phyloP scores from a whole-genome alignment of 2,113 vertebrate species.

The Odontesthes bonariensis region DNA sequence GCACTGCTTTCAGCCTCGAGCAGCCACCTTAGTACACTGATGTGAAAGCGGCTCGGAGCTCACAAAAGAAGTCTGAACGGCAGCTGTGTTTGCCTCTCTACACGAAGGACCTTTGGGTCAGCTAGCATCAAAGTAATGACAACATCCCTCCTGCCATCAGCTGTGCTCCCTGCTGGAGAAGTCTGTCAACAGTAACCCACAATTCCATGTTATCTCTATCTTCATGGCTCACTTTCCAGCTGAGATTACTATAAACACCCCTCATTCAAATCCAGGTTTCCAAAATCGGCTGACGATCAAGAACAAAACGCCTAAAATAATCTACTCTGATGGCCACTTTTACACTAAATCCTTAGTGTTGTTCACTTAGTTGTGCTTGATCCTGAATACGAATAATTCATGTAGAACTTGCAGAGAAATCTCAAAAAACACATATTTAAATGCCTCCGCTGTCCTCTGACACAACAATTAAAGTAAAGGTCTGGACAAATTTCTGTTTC shows the following conservation, averaged over 20 bases:
- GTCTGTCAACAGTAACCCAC: constrained; percentile 27
- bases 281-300: no score
- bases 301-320: no score
- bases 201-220: constrained; percentile 8
- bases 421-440: no score
- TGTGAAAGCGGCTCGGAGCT: constrained; percentile 20
- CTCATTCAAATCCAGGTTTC: background rate
- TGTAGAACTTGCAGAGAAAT: no score
- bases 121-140: constrained; percentile 28
- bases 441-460: no score
- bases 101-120: constrained; percentile 14
- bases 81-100: constrained; percentile 41
- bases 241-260: constrained; percentile 2
- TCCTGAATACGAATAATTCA: no score
- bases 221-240: background rate
- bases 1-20: background rate
- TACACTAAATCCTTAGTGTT: no score
- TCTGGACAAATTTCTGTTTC: no score
- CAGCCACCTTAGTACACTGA: background rate
- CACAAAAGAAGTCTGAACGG: constrained; percentile 16
- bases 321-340: no score
- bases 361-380: no score
- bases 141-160: constrained; percentile 35
- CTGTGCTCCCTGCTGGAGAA: constrained; percentile 44
- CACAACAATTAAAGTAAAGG: no score